Evolutionary conservation across 1,140 invertebrate genomes (phyloP).

Genomic region (Holcopasites calliopsidis): DNA sequence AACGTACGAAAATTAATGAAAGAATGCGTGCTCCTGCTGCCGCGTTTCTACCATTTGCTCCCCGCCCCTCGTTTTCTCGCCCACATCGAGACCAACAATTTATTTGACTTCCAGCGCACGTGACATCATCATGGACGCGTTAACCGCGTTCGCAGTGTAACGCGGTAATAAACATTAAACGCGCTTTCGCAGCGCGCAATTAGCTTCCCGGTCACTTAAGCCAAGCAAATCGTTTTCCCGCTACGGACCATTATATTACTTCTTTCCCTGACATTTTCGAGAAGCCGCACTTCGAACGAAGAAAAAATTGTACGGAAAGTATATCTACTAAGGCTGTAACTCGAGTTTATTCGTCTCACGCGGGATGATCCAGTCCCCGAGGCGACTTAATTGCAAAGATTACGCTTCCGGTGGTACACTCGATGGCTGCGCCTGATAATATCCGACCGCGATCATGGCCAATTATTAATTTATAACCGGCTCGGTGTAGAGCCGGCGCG

Average conservation of each 20-base stretch:
- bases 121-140: conserved; percentile 45
- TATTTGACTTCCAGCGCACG: conserved; percentile 46
- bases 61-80: neutral
- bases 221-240: conserved; percentile 9
- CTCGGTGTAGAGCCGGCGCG: neutral
- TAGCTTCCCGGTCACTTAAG: conserved; percentile 25
- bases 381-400: conserved; percentile 45
- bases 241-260: neutral
- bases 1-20: conserved; percentile 44
- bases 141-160: conserved; percentile 42
- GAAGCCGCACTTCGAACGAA: neutral
- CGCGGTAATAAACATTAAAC: conserved; percentile 45
- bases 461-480: conserved; percentile 70
- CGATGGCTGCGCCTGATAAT: conserved; percentile 4
- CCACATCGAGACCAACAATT: conserved; percentile 32
- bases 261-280: neutral
- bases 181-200: conserved; percentile 8
- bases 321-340: no score
- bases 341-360: no score
- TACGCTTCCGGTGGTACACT: conserved; percentile 42
- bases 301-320: neutral
- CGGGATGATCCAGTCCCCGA: neutral
- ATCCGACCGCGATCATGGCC: conserved; percentile 54
- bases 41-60: no score
- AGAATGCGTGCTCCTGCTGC: neutral